Evolutionary conservation across 2,113 vertebrate genomes (phyloP).

Genomic region (Carollia perspicillata): DNA sequence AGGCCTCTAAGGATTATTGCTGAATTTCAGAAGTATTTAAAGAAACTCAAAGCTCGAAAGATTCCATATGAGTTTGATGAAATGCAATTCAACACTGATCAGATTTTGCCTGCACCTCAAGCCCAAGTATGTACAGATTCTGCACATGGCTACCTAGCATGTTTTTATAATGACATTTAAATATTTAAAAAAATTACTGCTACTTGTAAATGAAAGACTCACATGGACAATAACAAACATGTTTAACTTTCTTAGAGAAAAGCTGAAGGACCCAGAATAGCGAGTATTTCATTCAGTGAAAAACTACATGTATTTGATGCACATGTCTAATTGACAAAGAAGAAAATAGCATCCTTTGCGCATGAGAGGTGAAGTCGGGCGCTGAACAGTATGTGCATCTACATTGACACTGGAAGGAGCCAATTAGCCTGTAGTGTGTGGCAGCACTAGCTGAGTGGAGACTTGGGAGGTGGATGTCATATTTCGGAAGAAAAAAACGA

Average conservation of each 20-base stretch:
- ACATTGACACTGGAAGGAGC: not conserved
- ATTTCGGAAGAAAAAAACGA: not conserved
- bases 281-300: not conserved
- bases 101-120: slow-evolving; percentile 15
- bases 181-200: not conserved
- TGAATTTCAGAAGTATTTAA: slow-evolving; percentile 34
- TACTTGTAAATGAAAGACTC: not conserved
- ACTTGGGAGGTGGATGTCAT: not conserved
- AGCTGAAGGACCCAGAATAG: not conserved
- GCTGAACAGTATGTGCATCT: not conserved
- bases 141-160: not conserved
- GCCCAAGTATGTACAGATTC: not conserved
- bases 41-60: not conserved
- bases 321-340: too few relatives aligned
- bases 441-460: not conserved
- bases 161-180: slow-evolving; percentile 3
- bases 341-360: not conserved
- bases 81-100: slow-evolving; percentile 14
- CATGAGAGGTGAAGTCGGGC: not conserved
- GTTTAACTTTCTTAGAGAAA: slow-evolving; percentile 1
- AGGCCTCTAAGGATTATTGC: not conserved
- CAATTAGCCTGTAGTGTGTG: not conserved
- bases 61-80: not conserved
- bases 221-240: not conserved
- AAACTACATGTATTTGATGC: not conserved